Conservation (phyloP, 1,140 invertebrate species). For the Drosophila lacteicornis region DNA sequence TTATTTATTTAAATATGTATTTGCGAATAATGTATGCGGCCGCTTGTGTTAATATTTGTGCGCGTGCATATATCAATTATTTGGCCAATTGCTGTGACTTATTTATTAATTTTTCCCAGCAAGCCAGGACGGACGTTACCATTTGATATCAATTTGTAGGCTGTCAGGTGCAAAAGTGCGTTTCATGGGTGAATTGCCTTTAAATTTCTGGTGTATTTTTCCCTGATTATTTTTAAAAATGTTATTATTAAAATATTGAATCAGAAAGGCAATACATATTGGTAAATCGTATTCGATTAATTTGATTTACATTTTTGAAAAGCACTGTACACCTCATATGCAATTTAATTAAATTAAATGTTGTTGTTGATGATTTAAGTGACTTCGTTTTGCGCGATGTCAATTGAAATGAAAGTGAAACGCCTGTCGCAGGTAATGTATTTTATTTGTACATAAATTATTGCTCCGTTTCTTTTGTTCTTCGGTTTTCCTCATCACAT, state of each 20-base stretch:
- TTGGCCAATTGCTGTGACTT: constrained; percentile 51
- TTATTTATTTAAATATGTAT: constrained; percentile 46
- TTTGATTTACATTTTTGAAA: background rate
- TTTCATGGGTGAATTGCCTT: constrained; percentile 14
- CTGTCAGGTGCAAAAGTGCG: constrained; percentile 4
- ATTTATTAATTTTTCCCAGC: constrained; percentile 50
- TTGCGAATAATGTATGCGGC: constrained; percentile 19
- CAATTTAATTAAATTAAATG: constrained; percentile 52
- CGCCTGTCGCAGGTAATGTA: constrained; percentile 40
- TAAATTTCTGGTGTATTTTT: background rate
- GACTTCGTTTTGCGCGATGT: constrained; percentile 55
- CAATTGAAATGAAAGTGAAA: constrained; percentile 74
- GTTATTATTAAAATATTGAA: background rate
- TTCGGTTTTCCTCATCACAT: constrained; percentile 28
- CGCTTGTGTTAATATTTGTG: constrained; percentile 4
- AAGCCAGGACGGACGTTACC: constrained; percentile 10
- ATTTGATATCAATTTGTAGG: constrained; percentile 43
- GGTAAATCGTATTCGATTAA: background rate
- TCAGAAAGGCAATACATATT: no score
- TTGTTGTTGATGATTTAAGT: constrained; percentile 42
- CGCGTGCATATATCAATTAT: constrained; percentile 44
- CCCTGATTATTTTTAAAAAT: background rate
- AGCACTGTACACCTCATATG: constrained; percentile 6
- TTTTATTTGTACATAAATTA: constrained; percentile 38
- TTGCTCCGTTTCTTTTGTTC: background rate